phyloP scores from a whole-genome alignment of 2,797 vertebrate species.

The Podargus strigoides region DNA sequence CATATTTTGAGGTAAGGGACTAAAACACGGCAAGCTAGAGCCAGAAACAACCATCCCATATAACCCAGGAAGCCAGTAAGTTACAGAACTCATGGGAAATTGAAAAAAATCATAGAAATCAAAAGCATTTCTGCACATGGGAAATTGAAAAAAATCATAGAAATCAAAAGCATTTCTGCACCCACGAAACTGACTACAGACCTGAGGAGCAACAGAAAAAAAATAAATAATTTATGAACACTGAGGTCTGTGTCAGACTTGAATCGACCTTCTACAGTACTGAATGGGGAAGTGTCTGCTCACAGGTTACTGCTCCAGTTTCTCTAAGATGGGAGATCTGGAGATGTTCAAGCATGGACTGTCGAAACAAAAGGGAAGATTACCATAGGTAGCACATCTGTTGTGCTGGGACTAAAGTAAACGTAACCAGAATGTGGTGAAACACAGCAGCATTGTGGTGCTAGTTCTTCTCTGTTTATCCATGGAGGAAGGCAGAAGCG shows the following conservation, averaged over 20 bases:
- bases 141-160: neutral
- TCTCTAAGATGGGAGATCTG: neutral
- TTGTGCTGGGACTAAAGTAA: neutral
- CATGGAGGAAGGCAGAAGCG: neutral
- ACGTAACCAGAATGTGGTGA: neutral
- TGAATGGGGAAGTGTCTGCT: neutral
- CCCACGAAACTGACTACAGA: neutral
- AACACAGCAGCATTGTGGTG: fast-evolving
- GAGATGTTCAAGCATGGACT: neutral
- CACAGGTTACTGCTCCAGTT: neutral
- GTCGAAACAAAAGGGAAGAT: neutral
- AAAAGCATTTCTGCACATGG: neutral
- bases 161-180: neutral
- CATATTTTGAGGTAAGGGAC: neutral
- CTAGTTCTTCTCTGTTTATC: neutral
- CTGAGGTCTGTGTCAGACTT: neutral
- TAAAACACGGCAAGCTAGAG: neutral
- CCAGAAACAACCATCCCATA: neutral
- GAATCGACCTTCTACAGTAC: neutral
- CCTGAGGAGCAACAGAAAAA: neutral
- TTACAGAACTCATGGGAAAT: neutral
- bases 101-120: neutral
- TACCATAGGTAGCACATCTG: neutral
- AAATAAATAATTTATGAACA: neutral
- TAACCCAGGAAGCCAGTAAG: neutral